Evolutionary conservation across 1,140 invertebrate genomes (phyloP), one percentile per base, ranked within the genome.

Genomic region (Helicorthomorpha holstii): DNA sequence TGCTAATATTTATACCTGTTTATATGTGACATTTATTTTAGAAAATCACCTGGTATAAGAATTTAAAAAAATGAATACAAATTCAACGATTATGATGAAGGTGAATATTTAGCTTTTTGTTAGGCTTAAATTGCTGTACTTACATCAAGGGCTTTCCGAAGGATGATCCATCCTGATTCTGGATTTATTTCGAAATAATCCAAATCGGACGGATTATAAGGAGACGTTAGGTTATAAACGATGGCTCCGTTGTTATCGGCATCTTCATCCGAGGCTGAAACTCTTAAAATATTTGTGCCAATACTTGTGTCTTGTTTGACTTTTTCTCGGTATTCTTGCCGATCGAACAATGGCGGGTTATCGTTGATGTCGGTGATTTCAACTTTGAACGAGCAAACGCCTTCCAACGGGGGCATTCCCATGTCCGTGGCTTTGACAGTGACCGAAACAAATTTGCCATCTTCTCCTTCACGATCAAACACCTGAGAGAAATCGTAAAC

Each of bases 261-360:
- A 75, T 94, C 90, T 68, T 93, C 89, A 63, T 94, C 90, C 34
- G 86, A 91, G 55, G 90, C 90, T 2, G 88, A 93, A 2, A 94
- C 88, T 62, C 89, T 76, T 46, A 94, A 69, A 58, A 94, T 93
- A 66, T 92, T 93, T 27, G 87, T 92, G 42, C 89, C 89, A 58
- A 91, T 89, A 68, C 86, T 91, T 23, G 89, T 90, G 64, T 94
- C 90, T 75, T 94, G 90, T 69, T 93, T 93, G 12, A 94, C 88
- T 69, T 93, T 92, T 67, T 94, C 90, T 55, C 90, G 82, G 69
- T 93, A 94, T 86, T 90, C 88, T 77, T 93, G 88, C 73, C 90
- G 75, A 70, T 93, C 89, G 68, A 94, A 94, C 23, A 94, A 69
- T 1, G 89, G 90, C 16, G 88, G 87, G 68, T 92, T 93, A 50